phyloP scores from a whole-genome alignment of 2,797 vertebrate genomes.

The Poecilia wingei region DNA sequence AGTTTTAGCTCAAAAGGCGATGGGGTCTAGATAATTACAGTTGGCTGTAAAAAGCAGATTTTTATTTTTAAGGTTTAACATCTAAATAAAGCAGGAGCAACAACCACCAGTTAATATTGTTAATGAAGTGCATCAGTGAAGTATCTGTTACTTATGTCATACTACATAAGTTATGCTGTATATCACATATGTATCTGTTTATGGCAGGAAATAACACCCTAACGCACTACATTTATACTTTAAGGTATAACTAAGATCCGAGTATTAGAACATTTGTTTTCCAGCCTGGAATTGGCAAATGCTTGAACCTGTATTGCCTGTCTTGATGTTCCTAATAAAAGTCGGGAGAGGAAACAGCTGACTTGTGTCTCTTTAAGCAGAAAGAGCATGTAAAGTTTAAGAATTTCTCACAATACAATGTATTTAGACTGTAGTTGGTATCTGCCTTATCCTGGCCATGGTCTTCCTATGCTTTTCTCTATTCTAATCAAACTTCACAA shows the following conservation, averaged over 20 bases:
- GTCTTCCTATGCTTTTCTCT: too few relatives aligned
- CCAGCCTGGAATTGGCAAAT: not conserved
- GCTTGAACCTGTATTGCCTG: not conserved
- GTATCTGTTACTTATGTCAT: not conserved
- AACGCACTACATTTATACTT: not conserved
- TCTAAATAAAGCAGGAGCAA: not conserved
- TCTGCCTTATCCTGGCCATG: too few relatives aligned
- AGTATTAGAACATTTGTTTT: not conserved
- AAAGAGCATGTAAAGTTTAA: not conserved
- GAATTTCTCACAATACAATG: too few relatives aligned
- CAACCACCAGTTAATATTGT: too few relatives aligned
- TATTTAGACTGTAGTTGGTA: too few relatives aligned
- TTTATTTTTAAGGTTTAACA: not conserved
- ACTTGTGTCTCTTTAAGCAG: not conserved
- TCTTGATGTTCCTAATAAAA: not conserved
- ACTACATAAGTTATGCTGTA: not conserved
- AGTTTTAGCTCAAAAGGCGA: not conserved
- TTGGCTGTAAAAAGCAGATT: not conserved
- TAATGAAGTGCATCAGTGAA: not conserved
- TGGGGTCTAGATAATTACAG: not conserved
- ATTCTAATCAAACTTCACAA: too few relatives aligned
- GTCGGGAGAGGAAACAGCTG: not conserved
- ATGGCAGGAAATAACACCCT: not conserved
- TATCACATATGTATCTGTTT: not conserved
- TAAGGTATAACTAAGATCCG: not conserved